Base-by-base conservation (phyloP, 2,797 vertebrate species). In the Cynopterus sphinx region DNA sequence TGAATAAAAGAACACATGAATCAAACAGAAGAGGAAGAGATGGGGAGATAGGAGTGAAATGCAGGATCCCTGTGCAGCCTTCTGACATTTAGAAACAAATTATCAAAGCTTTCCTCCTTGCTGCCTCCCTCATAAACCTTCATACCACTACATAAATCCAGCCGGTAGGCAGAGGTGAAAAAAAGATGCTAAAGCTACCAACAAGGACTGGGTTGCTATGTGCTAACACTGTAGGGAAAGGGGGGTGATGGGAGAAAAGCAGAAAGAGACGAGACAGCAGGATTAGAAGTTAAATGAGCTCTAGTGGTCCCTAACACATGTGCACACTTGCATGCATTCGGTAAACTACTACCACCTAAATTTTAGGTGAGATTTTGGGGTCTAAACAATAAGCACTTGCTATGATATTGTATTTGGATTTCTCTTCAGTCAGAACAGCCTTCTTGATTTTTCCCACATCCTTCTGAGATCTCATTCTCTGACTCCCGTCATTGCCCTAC, bases 91-190 rank as follows among this genome's bases (percentile, higher is more conserved):
- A 31, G 21, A 51, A 86, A n/a, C 0, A 2, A 79, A 15, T n/a
- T n/a, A 41, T 53, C 83, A 5, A n/a, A 75, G 77, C 17, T 70
- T 67, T n/a, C 41, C 70, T 57, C 55, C 57, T 36, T 1, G 2
- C 49, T 36, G 33, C 31, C 81, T 5, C n/a, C 12, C 5, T 79
- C 55, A 26, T 28, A 70, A 21, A 41, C 33, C 39, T 59, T 24
- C 11, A 1, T 0, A 10, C 65, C 17, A 0, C 17, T 0, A 9
- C 6, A 9, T 63, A 9, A 3, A 9, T 63, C 65, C 61, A 22
- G n/a, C 36, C 2, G 39, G 39, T 13, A 15, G 73, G 11, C 0
- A 1, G 12, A 4, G 5, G 1, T 19, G 22, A 0, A 3, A 28
- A n/a, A 70, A 6, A 39, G 16, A 28, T 1, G 51, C 75, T 28